phyloP scores from a whole-genome alignment of 2,888 invertebrate species.

The Synergus umbraculus region DNA sequence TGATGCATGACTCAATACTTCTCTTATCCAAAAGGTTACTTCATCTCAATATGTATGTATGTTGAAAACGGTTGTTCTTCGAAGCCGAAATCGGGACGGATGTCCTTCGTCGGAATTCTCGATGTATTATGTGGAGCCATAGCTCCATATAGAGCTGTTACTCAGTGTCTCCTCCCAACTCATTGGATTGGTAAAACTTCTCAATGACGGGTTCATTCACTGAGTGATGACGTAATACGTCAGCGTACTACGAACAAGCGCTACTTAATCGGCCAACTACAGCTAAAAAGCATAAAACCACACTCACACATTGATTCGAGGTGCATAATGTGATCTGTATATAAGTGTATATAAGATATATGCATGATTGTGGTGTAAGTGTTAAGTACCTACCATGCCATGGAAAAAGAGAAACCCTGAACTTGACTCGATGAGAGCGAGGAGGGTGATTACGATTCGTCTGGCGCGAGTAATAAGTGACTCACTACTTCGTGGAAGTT shows the following conservation, averaged over 20 bases:
- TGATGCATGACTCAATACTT: not conserved
- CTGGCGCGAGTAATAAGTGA: slow-evolving; percentile 33
- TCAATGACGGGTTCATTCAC: slow-evolving; percentile 37
- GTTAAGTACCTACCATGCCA: slow-evolving; percentile 13
- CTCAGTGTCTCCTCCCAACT: slow-evolving; percentile 10
- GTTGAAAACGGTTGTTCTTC: not conserved
- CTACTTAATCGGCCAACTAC: slow-evolving; percentile 7
- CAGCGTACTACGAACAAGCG: not conserved
- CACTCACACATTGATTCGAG: not conserved
- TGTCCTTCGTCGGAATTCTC: slow-evolving; percentile 29
- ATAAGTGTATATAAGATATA: not conserved
- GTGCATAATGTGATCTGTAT: not conserved
- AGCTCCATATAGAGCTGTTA: not conserved
- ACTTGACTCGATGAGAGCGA: slow-evolving; percentile 20
- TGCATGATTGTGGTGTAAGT: not conserved
- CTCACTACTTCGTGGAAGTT: slow-evolving; percentile 32
- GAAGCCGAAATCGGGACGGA: slow-evolving; percentile 14
- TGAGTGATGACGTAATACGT: slow-evolving; percentile 26
- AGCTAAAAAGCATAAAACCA: slow-evolving; percentile 12
- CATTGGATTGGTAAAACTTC: slow-evolving; percentile 21
- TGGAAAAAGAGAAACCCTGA: slow-evolving; percentile 34
- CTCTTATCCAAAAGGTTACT: not conserved
- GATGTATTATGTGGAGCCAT: slow-evolving; percentile 5
- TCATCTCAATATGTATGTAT: slow-evolving; percentile 5
- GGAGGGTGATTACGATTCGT: slow-evolving; percentile 27